Base-by-base conservation (phyloP, 1,140 invertebrate species). In the Lasaia peninsularis region DNA sequence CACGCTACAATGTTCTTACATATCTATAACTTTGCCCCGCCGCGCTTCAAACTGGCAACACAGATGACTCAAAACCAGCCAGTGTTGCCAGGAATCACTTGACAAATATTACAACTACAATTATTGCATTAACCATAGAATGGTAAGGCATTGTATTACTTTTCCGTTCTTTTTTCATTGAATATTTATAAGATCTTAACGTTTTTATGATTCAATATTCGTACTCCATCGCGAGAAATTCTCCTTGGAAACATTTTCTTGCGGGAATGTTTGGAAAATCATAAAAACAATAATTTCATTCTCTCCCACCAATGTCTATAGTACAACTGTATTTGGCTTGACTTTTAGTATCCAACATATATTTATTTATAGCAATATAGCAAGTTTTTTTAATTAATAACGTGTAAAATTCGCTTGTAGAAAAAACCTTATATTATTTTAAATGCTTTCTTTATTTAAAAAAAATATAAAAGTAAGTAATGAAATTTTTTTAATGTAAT, bases 11-110 rank as follows among this genome's bases (percentile, higher is more conserved):
- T 62, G 31, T 63, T 70, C 63, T 67, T 52, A 70, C 56, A 58
- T 62, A 72, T 56, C 57, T 63, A 58, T 65, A 44, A 51, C 62
- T 60, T 56, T 67, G 56, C 66, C 69, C 75, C 78, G 69, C 73
- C 75, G 65, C 69, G 71, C 73, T 75, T 48, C 10, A 20, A 11
- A 48, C 18, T 48, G 40, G 11, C 40, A 48, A 48, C 40, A 48
- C 20, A n/a, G n/a, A n/a, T 10, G 11, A 20, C n/a, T 18, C 20
- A 20, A 48, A 11, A 10, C 20, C 40, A 11, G n/a, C 1, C 20
- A 18, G 40, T 18, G 40, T 21, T 48, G 40, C 40, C 40, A 48
- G 18, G 2, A 21, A 21, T 21, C 40, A n/a, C 11, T 48, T 48
- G 18, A 48, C 11, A 21, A 48, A 48, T 20, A 48, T 48, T 48